Evolutionary conservation across 2,113 vertebrate genomes (phyloP).

Genomic region (Dunckerocampus dactyliophorus): DNA sequence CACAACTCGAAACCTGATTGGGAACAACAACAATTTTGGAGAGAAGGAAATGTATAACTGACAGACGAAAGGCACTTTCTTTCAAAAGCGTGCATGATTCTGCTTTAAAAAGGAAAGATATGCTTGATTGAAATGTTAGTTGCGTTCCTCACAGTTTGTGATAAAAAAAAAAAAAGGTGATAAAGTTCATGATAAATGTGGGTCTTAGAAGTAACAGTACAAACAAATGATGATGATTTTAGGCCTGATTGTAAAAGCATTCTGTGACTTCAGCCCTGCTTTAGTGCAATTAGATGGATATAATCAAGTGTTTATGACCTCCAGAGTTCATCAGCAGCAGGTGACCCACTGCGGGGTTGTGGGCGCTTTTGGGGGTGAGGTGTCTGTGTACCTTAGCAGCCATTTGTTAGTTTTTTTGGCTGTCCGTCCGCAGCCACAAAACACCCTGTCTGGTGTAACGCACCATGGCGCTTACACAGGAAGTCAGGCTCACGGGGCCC

Average conservation of each 20-base stretch:
- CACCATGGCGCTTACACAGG: constrained; percentile 80
- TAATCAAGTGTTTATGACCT: not conserved
- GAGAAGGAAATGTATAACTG: no score
- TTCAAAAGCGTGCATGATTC: no score
- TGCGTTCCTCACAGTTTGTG: no score
- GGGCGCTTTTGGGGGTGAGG: not conserved
- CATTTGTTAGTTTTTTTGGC: constrained; percentile 36
- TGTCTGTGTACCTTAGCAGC: constrained; percentile 54
- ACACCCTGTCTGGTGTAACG: constrained; percentile 82
- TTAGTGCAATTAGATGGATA: constrained; percentile 3
- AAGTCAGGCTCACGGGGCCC: constrained; percentile 77
- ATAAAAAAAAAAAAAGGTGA: no score
- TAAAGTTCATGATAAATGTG: no score
- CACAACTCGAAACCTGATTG: no score
- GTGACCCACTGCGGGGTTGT: not conserved
- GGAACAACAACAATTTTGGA: no score
- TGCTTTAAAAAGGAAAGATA: no score
- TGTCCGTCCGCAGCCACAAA: constrained; percentile 81
- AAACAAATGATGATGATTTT: not conserved
- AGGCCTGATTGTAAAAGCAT: constrained; percentile 3
- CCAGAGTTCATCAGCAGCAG: not conserved
- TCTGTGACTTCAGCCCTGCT: not conserved
- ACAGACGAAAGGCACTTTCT: no score
- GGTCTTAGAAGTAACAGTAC: not conserved
- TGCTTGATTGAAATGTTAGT: no score